A percentile compares a stretch with the other conserved stretches of the same genome.
Conservation (phyloP, 2,888 invertebrate species). For the Dasysyrphus tricinctus region DNA sequence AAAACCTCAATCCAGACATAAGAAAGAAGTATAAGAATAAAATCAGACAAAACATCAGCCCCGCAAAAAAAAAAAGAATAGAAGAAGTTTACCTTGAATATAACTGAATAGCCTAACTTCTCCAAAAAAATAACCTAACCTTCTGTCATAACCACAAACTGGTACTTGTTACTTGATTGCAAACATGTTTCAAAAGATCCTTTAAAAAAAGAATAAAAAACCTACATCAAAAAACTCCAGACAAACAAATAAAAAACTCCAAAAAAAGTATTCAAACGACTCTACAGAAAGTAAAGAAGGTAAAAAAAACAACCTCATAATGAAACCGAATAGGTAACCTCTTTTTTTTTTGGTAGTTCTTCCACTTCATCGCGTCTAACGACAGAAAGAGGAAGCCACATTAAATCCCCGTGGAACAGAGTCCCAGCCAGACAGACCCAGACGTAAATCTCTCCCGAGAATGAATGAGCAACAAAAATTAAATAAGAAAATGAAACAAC, state of each 20-base stretch:
- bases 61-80: slow-evolving; percentile 50
- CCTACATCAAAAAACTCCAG: slow-evolving; percentile 20
- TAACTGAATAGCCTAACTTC: slow-evolving; percentile 55
- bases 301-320: not conserved
- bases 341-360: slow-evolving; percentile 40
- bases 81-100: slow-evolving; percentile 72
- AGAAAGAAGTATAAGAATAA: slow-evolving; percentile 5
- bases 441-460: slow-evolving; percentile 49
- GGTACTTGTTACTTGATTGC: slow-evolving; percentile 64
- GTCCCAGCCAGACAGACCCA: slow-evolving; percentile 59
- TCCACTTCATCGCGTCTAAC: slow-evolving; percentile 64
- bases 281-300: not conserved
- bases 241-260: slow-evolving; percentile 20
- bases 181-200: slow-evolving; percentile 69
- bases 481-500: slow-evolving; percentile 33
- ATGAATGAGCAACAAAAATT: slow-evolving; percentile 46
- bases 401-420: slow-evolving; percentile 31
- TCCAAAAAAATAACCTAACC: slow-evolving; percentile 9
- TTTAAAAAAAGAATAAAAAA: slow-evolving; percentile 28
- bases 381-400: slow-evolving; percentile 30
- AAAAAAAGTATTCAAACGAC: slow-evolving; percentile 9
- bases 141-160: slow-evolving; percentile 58
- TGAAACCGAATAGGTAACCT: slow-evolving; percentile 45
- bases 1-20: slow-evolving; percentile 20
- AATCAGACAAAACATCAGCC: not conserved